These are phyloP conservation scores for Premnoplex brunnescens DNA, from an alignment of 2,797 vertebrate genomes.

Conservation along the genomic window DNA sequence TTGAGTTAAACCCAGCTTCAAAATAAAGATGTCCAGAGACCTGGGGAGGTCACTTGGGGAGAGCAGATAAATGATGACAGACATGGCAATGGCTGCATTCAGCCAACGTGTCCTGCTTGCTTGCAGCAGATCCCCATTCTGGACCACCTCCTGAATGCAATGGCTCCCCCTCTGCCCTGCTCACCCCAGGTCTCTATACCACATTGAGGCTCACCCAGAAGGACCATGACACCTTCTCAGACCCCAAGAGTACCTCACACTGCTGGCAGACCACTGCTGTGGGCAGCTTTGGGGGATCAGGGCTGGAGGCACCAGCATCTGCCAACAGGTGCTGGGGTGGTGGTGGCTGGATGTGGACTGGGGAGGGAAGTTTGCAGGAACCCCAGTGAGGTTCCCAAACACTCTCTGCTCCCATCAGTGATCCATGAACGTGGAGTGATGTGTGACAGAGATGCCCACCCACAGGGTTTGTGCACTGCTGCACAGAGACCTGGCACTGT, in stretches of 20 bases:
- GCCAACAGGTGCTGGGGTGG: rapidly evolving
- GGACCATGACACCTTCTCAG: rapidly evolving
- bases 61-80: not conserved
- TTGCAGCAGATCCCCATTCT: not conserved
- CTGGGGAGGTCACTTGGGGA: constrained; percentile 10
- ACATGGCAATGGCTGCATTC: not conserved
- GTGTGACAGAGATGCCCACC: rapidly evolving
- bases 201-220: not conserved
- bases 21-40: not conserved
- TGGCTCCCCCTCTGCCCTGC: not conserved
- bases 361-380: not conserved
- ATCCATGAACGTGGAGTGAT: rapidly evolving
- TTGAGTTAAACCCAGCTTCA: not conserved
- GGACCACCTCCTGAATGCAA: rapidly evolving
- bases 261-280: rapidly evolving
- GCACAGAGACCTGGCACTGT: rapidly evolving
- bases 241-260: not conserved
- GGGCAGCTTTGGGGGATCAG: not conserved
- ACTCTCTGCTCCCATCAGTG: not conserved
- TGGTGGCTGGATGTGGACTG: not conserved
- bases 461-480: not conserved
- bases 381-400: not conserved
- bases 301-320: not conserved
- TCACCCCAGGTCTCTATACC: not conserved
- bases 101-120: not conserved